Conservation (phyloP, 2,797 vertebrate species). For the Pseudochirops corinnae region DNA sequence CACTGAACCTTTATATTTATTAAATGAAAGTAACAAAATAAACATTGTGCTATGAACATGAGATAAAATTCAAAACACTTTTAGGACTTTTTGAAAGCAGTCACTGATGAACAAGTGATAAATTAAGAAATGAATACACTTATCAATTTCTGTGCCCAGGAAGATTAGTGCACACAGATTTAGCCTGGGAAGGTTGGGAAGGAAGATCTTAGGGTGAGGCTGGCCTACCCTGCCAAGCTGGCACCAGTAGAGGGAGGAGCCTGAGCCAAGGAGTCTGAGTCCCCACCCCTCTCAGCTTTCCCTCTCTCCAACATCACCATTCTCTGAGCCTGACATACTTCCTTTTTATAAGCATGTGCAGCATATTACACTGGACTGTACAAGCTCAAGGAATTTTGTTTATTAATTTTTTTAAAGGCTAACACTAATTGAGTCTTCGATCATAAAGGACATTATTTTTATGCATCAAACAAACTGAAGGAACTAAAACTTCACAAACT, state of each 20-base stretch:
- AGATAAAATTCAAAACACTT: neutral
- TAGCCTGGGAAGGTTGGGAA: neutral
- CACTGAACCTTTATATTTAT: neutral
- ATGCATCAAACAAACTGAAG: neutral
- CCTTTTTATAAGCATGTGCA: neutral
- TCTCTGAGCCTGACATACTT: neutral
- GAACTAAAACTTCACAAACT: neutral
- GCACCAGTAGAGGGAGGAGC: neutral
- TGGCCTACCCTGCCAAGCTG: neutral
- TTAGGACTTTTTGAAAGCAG: neutral
- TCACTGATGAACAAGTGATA: neutral
- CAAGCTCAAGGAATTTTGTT: neutral
- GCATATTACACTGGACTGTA: neutral
- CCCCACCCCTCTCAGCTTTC: neutral
- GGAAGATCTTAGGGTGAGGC: neutral
- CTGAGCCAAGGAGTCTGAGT: neutral
- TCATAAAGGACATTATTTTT: neutral
- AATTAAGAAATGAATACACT: neutral
- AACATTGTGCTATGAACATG: neutral
- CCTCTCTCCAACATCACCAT: neutral
- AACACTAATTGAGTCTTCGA: neutral
- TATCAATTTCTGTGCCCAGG: neutral
- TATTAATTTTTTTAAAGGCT: neutral
- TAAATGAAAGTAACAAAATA: neutral
- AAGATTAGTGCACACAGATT: neutral